Percentiles rank a stretch among this genome's conserved stretches.
Evolutionary conservation across 2,113 vertebrate species (phyloP).

Genomic region (Archilochus colubris): DNA sequence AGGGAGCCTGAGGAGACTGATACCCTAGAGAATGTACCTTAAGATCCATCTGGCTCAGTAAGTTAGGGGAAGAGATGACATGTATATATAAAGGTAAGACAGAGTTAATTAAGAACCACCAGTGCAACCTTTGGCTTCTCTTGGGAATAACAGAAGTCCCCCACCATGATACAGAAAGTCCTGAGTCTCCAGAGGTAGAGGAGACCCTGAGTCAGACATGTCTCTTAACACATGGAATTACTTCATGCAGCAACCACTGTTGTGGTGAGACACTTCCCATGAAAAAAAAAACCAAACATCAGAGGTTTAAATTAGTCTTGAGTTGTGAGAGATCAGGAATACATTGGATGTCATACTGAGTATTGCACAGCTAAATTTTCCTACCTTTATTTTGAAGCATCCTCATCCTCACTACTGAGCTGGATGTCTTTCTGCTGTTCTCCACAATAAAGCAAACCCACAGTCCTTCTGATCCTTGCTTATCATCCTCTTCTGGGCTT

Average conservation of each 20-base stretch:
- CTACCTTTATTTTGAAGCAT: background rate
- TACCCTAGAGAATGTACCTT: background rate
- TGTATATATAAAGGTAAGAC: background rate
- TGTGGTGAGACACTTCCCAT: background rate
- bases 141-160: background rate
- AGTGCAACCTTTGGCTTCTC: background rate
- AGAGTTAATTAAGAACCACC: background rate
- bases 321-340: background rate
- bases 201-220: fast-evolving
- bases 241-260: background rate
- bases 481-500: background rate
- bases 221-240: background rate
- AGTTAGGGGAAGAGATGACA: background rate
- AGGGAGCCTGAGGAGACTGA: background rate
- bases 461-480: background rate
- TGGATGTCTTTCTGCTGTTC: background rate
- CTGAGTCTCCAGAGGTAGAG: background rate
- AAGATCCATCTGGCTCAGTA: background rate
- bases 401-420: background rate
- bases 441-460: background rate
- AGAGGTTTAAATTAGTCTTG: background rate
- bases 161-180: background rate
- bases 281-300: background rate
- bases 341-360: background rate
- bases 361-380: background rate